Percentiles rank a stretch among this genome's conserved stretches.
Evolutionary conservation across 92 coral and sea anemone species (phyloP).

Genomic region (Galaxea fascicularis): DNA sequence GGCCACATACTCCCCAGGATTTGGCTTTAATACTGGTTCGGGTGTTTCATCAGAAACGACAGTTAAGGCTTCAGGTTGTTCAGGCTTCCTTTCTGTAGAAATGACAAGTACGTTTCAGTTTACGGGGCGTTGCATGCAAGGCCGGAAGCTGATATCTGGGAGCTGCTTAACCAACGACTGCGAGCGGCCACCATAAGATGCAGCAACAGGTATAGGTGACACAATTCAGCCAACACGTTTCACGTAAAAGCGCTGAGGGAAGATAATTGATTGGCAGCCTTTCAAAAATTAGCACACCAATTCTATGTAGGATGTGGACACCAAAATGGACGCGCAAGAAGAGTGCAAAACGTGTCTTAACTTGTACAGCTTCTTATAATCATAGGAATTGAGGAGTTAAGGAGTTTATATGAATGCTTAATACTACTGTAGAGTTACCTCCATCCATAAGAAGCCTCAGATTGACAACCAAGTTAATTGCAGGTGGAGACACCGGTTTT

Average conservation of each 20-base stretch:
- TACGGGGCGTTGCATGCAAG: background rate
- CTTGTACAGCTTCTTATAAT: background rate
- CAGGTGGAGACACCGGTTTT: slow-evolving; percentile 15
- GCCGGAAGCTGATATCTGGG: too few relatives aligned
- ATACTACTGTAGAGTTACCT: slow-evolving; percentile 6
- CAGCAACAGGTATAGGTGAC: too few relatives aligned
- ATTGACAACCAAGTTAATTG: slow-evolving; percentile 32
- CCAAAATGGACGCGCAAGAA: too few relatives aligned
- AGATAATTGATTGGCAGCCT: too few relatives aligned
- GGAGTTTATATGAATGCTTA: background rate
- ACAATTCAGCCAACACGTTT: too few relatives aligned
- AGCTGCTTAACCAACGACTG: too few relatives aligned
- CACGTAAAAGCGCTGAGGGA: too few relatives aligned
- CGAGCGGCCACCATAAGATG: too few relatives aligned
- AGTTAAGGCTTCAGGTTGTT: slow-evolving; percentile 7
- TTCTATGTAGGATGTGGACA: too few relatives aligned
- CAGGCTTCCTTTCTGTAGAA: slow-evolving; percentile 34
- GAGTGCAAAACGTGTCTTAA: too few relatives aligned
- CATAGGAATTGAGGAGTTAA: background rate
- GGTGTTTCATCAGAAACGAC: slow-evolving; percentile 15
- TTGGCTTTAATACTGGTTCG: background rate
- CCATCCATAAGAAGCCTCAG: slow-evolving; percentile 39
- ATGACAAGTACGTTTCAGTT: background rate
- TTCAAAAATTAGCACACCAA: too few relatives aligned
- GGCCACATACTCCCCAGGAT: slow-evolving; percentile 29